Percentiles rank a stretch among this genome's conserved stretches.
Conservation (phyloP, 92 coral and sea anemone genomes). For the Epizoanthus rinbou region DNA sequence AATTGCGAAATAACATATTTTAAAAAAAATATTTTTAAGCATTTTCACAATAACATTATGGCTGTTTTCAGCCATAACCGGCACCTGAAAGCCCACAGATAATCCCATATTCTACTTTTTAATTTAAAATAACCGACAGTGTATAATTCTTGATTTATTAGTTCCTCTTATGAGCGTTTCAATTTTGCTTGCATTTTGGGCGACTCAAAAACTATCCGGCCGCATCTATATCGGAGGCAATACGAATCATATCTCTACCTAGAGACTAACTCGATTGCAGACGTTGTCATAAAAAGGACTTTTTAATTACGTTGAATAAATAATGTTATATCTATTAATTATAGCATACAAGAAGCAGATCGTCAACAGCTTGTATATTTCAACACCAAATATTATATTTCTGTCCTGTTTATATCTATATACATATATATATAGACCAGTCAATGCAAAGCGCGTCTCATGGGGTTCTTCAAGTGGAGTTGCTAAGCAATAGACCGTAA, state of each 20-base stretch:
- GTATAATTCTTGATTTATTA: no score
- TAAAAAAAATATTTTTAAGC: no score
- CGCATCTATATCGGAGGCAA: not conserved
- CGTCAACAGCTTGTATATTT: not conserved
- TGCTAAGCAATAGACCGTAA: not conserved
- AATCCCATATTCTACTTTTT: no score
- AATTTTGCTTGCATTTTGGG: not conserved
- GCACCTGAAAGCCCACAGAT: no score
- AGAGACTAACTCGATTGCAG: not conserved
- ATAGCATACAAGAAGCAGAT: slow-evolving; percentile 3
- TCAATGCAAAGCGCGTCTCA: not conserved
- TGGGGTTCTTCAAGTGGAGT: not conserved
- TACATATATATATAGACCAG: not conserved
- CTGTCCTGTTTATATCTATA: not conserved
- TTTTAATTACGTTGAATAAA: slow-evolving; percentile 42
- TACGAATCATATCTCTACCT: not conserved
- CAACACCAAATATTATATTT: not conserved
- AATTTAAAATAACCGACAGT: no score
- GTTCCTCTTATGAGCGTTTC: no score
- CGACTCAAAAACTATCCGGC: not conserved
- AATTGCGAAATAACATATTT: no score
- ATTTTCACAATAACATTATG: no score
- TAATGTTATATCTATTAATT: slow-evolving; percentile 15
- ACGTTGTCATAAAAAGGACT: slow-evolving; percentile 11
- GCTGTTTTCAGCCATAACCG: no score